phyloP scores from a whole-genome alignment of 2,113 vertebrate genomes.

The Caloenas nicobarica region DNA sequence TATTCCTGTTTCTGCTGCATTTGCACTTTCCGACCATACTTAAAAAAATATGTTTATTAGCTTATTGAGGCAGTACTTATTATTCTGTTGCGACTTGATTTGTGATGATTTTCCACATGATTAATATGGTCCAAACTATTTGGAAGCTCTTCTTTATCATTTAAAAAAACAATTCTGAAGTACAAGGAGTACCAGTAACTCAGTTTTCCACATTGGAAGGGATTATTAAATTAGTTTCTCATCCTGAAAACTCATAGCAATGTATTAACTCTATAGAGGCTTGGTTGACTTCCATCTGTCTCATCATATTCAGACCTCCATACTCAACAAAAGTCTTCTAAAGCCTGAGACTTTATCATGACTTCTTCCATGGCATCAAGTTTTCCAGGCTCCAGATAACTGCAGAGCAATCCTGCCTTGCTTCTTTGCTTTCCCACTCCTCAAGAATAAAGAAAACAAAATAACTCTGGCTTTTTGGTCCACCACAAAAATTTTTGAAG shows the following conservation, averaged over 20 bases:
- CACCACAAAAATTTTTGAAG: neutral
- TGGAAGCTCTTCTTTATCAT: neutral
- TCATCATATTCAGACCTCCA: neutral
- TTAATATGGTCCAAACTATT: neutral
- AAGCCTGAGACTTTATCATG: neutral
- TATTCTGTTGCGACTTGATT: neutral
- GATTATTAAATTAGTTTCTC: neutral
- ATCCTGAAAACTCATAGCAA: neutral
- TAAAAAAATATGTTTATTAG: neutral
- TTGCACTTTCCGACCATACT: neutral
- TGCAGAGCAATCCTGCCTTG: neutral
- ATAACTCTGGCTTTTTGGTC: neutral
- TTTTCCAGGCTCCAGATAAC: neutral
- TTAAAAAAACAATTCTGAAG: neutral
- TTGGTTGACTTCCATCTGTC: neutral
- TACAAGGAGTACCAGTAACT: neutral
- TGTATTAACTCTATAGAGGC: neutral
- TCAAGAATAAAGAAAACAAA: neutral
- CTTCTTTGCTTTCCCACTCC: neutral
- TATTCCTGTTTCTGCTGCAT: neutral
- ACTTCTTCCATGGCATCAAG: neutral
- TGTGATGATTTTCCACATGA: neutral
- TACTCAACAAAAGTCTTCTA: neutral
- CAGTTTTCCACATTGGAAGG: neutral
- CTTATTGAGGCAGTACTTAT: neutral